Evolutionary conservation across 2,113 vertebrate genomes (phyloP).

Genomic region (Tragelaphus buxtoni): DNA sequence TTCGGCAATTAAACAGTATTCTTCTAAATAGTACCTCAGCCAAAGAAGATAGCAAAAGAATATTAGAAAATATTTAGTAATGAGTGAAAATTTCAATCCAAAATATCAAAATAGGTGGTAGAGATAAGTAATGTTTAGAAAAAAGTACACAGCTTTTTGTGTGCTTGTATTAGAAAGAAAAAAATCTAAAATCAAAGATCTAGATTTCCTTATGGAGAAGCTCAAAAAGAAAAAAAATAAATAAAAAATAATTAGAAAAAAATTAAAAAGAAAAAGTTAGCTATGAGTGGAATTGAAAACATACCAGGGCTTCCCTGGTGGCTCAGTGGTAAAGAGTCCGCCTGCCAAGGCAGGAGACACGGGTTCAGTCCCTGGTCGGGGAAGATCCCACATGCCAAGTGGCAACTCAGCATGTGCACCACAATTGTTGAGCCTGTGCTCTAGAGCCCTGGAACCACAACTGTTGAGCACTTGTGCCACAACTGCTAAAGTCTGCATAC

Average conservation of each 20-base stretch:
- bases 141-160: background rate
- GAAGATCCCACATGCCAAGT: background rate
- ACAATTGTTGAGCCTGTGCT: background rate
- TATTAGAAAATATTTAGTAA: background rate
- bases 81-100: background rate
- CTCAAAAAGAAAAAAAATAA: background rate
- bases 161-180: background rate
- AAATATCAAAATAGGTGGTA: background rate
- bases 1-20: background rate
- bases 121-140: background rate
- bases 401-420: background rate
- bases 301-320: background rate
- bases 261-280: background rate
- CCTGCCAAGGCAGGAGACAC: background rate
- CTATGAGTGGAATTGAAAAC: background rate
- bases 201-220: background rate
- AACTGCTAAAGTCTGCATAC: background rate
- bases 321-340: background rate
- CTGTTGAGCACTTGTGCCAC: background rate
- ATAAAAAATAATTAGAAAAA: background rate
- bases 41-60: background rate
- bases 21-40: background rate
- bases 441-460: background rate
- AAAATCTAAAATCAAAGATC: background rate
- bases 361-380: background rate